phyloP scores from a whole-genome alignment of 2,797 vertebrate genomes.

The Diplodus puntazzo region DNA sequence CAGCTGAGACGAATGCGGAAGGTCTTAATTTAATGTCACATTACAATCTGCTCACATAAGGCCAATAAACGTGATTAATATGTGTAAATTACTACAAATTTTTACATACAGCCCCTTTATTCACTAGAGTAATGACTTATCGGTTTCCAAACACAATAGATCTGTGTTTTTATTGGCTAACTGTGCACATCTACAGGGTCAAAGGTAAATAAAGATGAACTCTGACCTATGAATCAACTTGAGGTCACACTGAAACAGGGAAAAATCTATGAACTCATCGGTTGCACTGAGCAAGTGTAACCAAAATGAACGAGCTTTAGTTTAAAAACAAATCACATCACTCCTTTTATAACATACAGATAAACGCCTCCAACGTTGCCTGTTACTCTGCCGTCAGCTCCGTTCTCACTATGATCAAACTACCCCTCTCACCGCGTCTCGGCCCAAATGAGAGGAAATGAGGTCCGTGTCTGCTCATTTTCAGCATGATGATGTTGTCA shows the following conservation, averaged over 20 bases:
- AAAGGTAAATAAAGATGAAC: background rate
- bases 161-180: background rate
- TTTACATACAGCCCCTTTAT: too few relatives aligned
- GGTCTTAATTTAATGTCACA: too few relatives aligned
- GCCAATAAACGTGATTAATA: too few relatives aligned
- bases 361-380: slow-evolving; percentile 18
- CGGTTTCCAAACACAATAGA: background rate
- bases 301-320: background rate
- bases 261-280: background rate
- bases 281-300: background rate
- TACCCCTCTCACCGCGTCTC: slow-evolving; percentile 55
- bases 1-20: too few relatives aligned
- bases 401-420: slow-evolving; percentile 57
- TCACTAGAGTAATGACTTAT: background rate
- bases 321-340: slow-evolving; percentile 11
- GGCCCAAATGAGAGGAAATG: slow-evolving; percentile 75
- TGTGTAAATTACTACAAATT: too few relatives aligned
- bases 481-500: slow-evolving; percentile 64
- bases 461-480: slow-evolving; percentile 61
- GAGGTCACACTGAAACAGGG: background rate
- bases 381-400: slow-evolving; percentile 34
- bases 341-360: too few relatives aligned
- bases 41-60: too few relatives aligned
- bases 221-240: background rate
- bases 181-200: background rate